These are phyloP conservation scores for Liolophura sinensis DNA, from an alignment of 1,140 invertebrate genomes.

Conservation along the genomic window DNA sequence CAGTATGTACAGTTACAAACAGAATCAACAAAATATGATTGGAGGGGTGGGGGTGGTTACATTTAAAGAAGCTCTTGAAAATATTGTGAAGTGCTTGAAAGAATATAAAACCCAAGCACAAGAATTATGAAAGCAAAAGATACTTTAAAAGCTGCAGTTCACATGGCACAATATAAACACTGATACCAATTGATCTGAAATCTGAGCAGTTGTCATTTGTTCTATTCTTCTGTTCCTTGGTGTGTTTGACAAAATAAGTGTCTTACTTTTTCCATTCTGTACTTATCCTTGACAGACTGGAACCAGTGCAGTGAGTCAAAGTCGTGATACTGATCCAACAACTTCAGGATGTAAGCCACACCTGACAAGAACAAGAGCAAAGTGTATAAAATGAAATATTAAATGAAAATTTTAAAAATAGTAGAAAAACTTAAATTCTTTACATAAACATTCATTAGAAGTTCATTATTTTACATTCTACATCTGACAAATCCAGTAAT, in stretches of 20 bases:
- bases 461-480: background rate
- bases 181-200: background rate
- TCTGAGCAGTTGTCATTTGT: background rate
- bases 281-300: constrained; percentile 79
- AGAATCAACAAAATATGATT: too few species aligned
- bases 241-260: constrained; percentile 62
- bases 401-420: too few species aligned
- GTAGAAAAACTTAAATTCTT: background rate
- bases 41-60: too few species aligned
- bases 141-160: background rate
- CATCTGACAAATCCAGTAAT: background rate
- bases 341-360: constrained; percentile 71
- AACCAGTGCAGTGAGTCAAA: constrained; percentile 98
- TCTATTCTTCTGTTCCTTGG: constrained; percentile 10
- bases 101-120: background rate
- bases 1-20: too few species aligned
- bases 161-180: background rate
- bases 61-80: too few species aligned
- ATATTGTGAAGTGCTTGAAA: too few species aligned
- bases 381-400: too few species aligned
- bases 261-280: constrained; percentile 67
- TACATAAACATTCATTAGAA: background rate
- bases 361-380: constrained; percentile 57
- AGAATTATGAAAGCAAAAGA: background rate
- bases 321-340: constrained; percentile 71